A percentile compares a stretch with the other conserved stretches of the same genome.
Evolutionary conservation across 2,113 vertebrate genomes (phyloP).

Genomic region (Callionymus lyra): DNA sequence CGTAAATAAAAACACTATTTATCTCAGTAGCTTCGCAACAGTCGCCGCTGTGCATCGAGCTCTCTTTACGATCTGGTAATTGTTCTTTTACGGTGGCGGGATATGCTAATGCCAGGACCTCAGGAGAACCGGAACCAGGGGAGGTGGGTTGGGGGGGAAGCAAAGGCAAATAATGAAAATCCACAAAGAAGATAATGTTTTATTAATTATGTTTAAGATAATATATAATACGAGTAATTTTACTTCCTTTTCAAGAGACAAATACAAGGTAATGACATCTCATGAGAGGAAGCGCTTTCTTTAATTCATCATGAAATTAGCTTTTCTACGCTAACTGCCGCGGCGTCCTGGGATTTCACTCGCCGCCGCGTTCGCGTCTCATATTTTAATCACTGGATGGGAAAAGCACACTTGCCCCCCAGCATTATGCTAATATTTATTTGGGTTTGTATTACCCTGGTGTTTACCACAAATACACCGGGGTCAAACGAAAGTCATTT

Average conservation of each 20-base stretch:
- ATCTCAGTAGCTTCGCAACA: too few relatives aligned
- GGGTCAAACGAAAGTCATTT: constrained; percentile 59
- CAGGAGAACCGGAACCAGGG: constrained; percentile 36
- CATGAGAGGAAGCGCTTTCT: constrained; percentile 43
- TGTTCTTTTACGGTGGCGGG: constrained; percentile 37
- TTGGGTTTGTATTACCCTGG: constrained; percentile 53
- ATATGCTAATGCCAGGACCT: constrained; percentile 44
- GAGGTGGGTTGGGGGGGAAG: too few relatives aligned
- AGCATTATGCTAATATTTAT: constrained; percentile 67
- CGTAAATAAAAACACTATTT: too few relatives aligned
- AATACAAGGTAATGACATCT: constrained; percentile 42
- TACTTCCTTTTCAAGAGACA: constrained; percentile 53
- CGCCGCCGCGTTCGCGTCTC: constrained; percentile 47
- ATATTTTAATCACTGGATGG: constrained; percentile 63
- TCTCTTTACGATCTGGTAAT: constrained; percentile 17
- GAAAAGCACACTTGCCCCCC: constrained; percentile 48
- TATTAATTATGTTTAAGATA: constrained; percentile 67
- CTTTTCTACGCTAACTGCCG: constrained; percentile 50
- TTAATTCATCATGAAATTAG: constrained; percentile 65
- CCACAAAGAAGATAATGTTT: constrained; percentile 57
- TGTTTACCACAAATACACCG: constrained; percentile 51
- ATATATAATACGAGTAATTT: constrained; percentile 57
- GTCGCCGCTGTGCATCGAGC: not conserved
- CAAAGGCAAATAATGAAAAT: constrained; percentile 18
- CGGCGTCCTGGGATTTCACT: constrained; percentile 41